These are phyloP conservation scores for Neodiprion lecontei DNA, from an alignment of 1,140 invertebrate species.

Conservation along the genomic window DNA sequence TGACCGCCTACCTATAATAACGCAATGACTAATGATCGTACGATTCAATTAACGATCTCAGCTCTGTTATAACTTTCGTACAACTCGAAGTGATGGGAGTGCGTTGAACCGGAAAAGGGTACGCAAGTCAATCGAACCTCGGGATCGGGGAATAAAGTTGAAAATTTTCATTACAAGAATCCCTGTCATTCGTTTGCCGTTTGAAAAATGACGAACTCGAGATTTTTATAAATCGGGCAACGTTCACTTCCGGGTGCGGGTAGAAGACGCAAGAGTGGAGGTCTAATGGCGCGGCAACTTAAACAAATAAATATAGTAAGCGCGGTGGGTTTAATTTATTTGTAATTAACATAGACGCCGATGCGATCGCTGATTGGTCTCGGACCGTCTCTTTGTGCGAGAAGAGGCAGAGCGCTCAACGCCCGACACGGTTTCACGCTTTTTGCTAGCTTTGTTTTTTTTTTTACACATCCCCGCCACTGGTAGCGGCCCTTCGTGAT, in stretches of 20 bases:
- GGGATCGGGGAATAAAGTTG: too few species aligned
- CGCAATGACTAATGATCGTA: slow-evolving; percentile 63
- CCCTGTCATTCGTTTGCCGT: too few species aligned
- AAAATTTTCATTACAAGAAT: too few species aligned
- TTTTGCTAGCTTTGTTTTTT: background rate
- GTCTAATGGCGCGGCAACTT: background rate
- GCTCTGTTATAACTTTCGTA: slow-evolving; percentile 17
- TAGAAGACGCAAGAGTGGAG: too few species aligned
- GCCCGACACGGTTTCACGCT: background rate
- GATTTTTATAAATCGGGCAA: too few species aligned
- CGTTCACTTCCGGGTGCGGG: too few species aligned
- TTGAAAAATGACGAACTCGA: too few species aligned
- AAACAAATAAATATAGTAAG: background rate
- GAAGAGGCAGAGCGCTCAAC: background rate
- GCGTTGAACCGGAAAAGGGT: too few species aligned
- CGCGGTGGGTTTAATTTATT: slow-evolving; percentile 33
- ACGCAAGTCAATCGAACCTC: too few species aligned
- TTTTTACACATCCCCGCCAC: background rate
- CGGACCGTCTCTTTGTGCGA: background rate
- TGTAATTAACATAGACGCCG: slow-evolving; percentile 39
- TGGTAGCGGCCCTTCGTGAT: background rate
- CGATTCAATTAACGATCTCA: slow-evolving; percentile 63
- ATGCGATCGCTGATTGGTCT: slow-evolving; percentile 11
- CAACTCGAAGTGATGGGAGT: too few species aligned
- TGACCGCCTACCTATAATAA: slow-evolving; percentile 18